phyloP scores from a whole-genome alignment of 1,140 invertebrate genomes.

The Himalopsyche phryganea region DNA sequence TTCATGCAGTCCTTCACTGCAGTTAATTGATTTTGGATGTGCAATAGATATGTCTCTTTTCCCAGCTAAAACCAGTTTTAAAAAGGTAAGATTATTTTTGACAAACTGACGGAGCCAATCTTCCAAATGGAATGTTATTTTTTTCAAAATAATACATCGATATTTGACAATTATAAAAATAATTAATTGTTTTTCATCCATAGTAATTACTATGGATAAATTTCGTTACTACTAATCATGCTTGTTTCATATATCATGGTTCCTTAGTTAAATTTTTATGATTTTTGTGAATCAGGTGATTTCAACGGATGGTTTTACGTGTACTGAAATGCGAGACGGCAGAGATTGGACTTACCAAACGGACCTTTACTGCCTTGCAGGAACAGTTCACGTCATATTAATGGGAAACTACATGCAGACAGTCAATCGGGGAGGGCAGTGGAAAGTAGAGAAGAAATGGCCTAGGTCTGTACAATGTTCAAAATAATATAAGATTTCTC shows the following conservation, averaged over 20 bases:
- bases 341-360: conserved; percentile 91
- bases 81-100: conserved; percentile 49
- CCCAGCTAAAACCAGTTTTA: conserved; percentile 75
- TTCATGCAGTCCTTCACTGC: conserved; percentile 61
- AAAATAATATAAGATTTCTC: too few species aligned
- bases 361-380: conserved; percentile 83
- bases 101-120: too few species aligned
- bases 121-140: too few species aligned
- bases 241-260: too few species aligned
- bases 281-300: too few species aligned
- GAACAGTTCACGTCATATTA: conserved; percentile 79
- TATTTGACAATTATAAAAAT: too few species aligned
- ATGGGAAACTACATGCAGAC: conserved; percentile 88
- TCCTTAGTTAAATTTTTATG: too few species aligned
- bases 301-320: conserved; percentile 73
- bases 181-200: too few species aligned
- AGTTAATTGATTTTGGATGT: conserved; percentile 84
- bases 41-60: conserved; percentile 86
- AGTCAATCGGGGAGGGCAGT: conserved; percentile 60
- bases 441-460: conserved; percentile 65
- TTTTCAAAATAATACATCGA: too few species aligned
- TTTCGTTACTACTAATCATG: too few species aligned
- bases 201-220: too few species aligned
- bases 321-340: conserved; percentile 82
- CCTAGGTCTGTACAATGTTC: conserved; percentile 53